Percentiles rank a stretch among this genome's conserved stretches.
Conservation (phyloP, 2,888 invertebrate genomes). For the Perithous albicinctus region DNA sequence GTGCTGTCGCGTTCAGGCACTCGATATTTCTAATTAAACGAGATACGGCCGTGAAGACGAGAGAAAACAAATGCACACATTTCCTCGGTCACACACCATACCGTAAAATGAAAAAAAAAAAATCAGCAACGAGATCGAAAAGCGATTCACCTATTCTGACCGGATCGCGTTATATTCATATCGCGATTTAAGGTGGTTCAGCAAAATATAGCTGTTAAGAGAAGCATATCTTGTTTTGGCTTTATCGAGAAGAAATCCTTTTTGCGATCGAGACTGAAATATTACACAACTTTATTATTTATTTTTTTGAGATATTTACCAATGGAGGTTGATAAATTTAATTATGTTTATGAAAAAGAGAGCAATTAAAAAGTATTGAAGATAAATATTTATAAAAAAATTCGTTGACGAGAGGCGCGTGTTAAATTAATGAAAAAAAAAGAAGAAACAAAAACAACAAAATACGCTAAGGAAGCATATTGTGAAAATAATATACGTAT, state of each 20-base stretch:
- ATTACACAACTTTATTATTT: background rate
- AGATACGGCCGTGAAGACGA: background rate
- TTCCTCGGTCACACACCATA: background rate
- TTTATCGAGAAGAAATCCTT: background rate
- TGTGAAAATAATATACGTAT: background rate
- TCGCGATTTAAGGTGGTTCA: slow-evolving; percentile 8
- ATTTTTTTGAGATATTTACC: slow-evolving; percentile 17
- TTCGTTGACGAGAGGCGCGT: background rate
- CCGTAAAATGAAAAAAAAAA: too few species aligned
- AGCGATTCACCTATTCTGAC: background rate
- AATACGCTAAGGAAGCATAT: background rate
- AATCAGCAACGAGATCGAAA: slow-evolving; percentile 2
- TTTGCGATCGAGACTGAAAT: slow-evolving; percentile 1
- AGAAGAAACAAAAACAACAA: background rate
- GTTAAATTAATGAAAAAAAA: background rate
- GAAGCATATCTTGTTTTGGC: background rate
- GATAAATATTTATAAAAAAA: background rate
- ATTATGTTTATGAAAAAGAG: background rate
- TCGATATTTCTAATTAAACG: slow-evolving; percentile 7
- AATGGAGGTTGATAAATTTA: background rate
- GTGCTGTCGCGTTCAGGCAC: slow-evolving; percentile 10
- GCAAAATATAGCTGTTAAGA: background rate
- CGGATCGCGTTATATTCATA: slow-evolving; percentile 6
- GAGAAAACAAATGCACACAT: background rate
- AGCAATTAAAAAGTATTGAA: background rate